Evolutionary conservation across 1,140 invertebrate species (phyloP).

Genomic region (Orussus abietinus): DNA sequence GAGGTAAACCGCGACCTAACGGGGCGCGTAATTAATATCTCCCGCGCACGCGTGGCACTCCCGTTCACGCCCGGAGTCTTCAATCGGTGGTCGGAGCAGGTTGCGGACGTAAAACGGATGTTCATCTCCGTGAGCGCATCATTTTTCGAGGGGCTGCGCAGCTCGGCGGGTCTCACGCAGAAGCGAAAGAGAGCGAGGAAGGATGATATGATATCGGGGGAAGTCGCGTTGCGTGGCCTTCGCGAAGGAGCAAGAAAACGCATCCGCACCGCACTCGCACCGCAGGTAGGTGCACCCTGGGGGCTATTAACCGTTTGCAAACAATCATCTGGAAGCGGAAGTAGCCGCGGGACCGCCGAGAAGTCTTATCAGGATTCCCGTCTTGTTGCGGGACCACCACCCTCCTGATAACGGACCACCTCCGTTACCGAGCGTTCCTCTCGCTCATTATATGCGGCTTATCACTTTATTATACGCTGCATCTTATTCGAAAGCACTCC

Average conservation of each 20-base stretch:
- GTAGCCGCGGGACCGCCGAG: conserved; percentile 28
- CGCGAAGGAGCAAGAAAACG: conserved; percentile 13
- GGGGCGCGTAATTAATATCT: conserved; percentile 35
- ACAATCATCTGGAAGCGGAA: conserved; percentile 51
- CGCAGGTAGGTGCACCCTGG: conserved; percentile 39
- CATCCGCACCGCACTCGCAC: neutral
- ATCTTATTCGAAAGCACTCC: too few species aligned
- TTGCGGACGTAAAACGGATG: conserved; percentile 43
- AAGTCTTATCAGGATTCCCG: conserved; percentile 46
- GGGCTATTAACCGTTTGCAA: conserved; percentile 51
- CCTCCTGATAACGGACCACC: too few species aligned
- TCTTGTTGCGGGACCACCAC: conserved; percentile 19
- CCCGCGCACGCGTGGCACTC: conserved; percentile 30
- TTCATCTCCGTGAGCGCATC: conserved; percentile 33
- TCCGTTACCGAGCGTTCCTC: too few species aligned
- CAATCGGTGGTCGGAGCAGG: conserved; percentile 21
- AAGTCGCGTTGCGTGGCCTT: neutral
- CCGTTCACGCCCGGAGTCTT: conserved; percentile 37
- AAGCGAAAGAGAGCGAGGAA: conserved; percentile 4
- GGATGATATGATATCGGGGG: conserved; percentile 15
- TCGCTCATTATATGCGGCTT: too few species aligned
- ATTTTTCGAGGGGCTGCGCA: conserved; percentile 28
- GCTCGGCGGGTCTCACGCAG: neutral
- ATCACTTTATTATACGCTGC: too few species aligned
- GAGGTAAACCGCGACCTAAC: too few species aligned